Conservation (phyloP, 1,140 invertebrate species). For the Myzus persicae region DNA sequence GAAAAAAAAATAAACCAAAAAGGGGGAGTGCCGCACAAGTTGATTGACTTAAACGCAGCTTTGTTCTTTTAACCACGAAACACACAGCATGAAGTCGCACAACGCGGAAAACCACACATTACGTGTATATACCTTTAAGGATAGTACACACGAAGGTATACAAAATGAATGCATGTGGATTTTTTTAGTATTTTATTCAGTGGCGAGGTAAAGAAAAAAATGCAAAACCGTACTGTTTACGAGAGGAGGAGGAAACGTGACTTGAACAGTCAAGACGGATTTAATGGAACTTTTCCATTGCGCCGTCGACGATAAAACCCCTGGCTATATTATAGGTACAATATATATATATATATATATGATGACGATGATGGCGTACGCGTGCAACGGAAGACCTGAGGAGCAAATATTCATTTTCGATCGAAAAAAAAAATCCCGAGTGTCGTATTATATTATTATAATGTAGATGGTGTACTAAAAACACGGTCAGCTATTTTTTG, state of each 20-base stretch:
- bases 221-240: constrained; percentile 36
- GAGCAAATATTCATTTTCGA: constrained; percentile 38
- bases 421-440: neutral
- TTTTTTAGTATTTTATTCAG: constrained; percentile 31
- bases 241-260: constrained; percentile 33
- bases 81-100: neutral
- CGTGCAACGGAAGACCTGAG: neutral
- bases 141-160: neutral
- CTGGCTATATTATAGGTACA: neutral
- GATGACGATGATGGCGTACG: neutral
- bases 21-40: constrained; percentile 32
- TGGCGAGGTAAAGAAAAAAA: constrained; percentile 18
- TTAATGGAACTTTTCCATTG: constrained; percentile 54
- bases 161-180: constrained; percentile 25
- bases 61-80: constrained; percentile 41
- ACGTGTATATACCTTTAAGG: neutral
- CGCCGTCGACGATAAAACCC: constrained; percentile 24
- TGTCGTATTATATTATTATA: neutral
- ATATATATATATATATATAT: neutral
- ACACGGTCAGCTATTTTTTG: constrained; percentile 9
- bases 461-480: neutral
- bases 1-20: constrained; percentile 13
- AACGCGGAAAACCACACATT: constrained; percentile 36
- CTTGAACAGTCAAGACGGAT: constrained; percentile 54
- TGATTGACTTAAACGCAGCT: constrained; percentile 54